Conservation (phyloP, 2,888 invertebrate species). For the Seira musarum region DNA sequence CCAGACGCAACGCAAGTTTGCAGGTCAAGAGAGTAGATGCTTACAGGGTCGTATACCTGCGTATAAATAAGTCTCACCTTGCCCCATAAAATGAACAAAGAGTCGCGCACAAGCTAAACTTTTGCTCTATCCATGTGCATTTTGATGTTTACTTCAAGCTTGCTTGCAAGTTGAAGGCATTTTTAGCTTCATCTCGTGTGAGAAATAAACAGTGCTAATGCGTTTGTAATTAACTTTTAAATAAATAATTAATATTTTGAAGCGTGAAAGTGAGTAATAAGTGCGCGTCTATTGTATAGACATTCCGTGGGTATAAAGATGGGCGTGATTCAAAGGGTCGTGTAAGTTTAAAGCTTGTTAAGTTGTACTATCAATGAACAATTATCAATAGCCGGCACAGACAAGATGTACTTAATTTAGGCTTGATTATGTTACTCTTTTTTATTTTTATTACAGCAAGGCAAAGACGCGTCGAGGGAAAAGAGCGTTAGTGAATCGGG, state of each 20-base stretch:
- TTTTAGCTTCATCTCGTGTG: too few species aligned
- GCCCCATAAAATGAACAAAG: conserved; percentile 23
- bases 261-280: not conserved
- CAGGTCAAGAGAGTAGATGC: too few species aligned
- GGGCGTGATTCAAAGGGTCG: conserved; percentile 72
- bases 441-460: conserved; percentile 80
- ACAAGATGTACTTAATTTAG: not conserved
- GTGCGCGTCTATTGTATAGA: too few species aligned
- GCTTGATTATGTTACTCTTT: conserved; percentile 26
- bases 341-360: conserved; percentile 71
- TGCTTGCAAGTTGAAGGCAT: too few species aligned
- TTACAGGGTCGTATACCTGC: too few species aligned
- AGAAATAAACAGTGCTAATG: too few species aligned
- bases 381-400: too few species aligned
- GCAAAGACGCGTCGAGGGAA: conserved; percentile 92
- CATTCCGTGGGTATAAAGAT: conserved; percentile 44
- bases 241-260: not conserved
- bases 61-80: conserved; percentile 1
- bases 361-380: too few species aligned
- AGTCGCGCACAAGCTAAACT: conserved; percentile 9
- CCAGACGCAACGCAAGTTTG: too few species aligned
- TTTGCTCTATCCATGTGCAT: conserved; percentile 10
- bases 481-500: conserved; percentile 84
- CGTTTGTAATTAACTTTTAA: not conserved
- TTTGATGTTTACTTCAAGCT: too few species aligned